Percentiles rank a stretch among this genome's conserved stretches.
phyloP scores from a whole-genome alignment of 2,888 invertebrate species.

The Drosophila subsilvestris region DNA sequence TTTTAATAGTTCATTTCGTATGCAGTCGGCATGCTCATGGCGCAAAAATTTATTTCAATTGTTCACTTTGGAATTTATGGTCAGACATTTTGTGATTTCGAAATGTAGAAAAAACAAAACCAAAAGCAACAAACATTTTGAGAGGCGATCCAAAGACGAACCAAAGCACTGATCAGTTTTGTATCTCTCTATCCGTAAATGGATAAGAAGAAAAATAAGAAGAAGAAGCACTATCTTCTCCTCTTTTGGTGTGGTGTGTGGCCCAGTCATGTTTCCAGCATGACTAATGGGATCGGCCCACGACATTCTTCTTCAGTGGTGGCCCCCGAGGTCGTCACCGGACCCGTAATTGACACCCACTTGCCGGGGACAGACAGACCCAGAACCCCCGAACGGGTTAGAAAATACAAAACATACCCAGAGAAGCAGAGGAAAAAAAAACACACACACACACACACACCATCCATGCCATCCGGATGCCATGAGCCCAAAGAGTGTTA shows the following conservation, averaged over 20 bases:
- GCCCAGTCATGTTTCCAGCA: constrained; percentile 39
- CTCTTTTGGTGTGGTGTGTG: background rate
- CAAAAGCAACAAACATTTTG: constrained; percentile 23
- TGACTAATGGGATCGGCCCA: constrained; percentile 78
- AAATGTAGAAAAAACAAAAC: constrained; percentile 61
- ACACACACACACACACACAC: constrained; percentile 11
- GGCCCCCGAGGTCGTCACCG: constrained; percentile 49
- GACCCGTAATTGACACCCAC: constrained; percentile 80
- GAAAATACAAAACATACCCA: constrained; percentile 24
- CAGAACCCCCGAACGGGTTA: constrained; percentile 13
- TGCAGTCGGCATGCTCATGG: constrained; percentile 78
- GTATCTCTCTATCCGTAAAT: constrained; percentile 41
- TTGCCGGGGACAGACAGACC: constrained; percentile 48
- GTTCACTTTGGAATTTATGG: constrained; percentile 81
- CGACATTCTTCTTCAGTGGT: constrained; percentile 46
- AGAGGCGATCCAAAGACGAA: background rate
- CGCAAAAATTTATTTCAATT: constrained; percentile 82
- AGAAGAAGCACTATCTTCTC: too few species aligned
- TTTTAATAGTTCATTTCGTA: constrained; percentile 80
- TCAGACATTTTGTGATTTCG: constrained; percentile 81
- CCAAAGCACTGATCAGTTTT: constrained; percentile 2
- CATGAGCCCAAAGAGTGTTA: constrained; percentile 36
- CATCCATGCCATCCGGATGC: constrained; percentile 35
- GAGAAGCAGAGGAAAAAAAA: constrained; percentile 8
- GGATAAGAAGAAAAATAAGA: constrained; percentile 6